Conservation (phyloP, 2,113 vertebrate species). For the Nematolebias whitei region DNA sequence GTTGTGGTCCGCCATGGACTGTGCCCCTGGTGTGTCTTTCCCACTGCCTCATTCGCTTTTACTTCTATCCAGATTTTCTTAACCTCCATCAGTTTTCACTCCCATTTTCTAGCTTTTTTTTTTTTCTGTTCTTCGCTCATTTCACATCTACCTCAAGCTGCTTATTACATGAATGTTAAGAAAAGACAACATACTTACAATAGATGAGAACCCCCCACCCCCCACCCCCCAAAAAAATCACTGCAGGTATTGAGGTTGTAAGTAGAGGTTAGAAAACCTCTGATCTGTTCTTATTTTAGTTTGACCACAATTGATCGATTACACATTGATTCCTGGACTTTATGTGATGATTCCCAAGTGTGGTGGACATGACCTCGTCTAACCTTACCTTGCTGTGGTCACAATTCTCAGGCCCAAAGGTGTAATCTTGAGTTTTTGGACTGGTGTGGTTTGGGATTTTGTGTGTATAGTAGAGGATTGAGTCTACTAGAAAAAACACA, state of each 20-base stretch:
- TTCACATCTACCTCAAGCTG: slow-evolving; percentile 1
- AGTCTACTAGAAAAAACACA: slow-evolving; percentile 77
- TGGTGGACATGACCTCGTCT: slow-evolving; percentile 50
- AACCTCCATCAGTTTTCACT: slow-evolving; percentile 22
- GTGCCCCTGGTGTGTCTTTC: slow-evolving; percentile 48
- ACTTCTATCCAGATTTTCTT: slow-evolving; percentile 36
- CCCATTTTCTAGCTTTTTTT: not conserved
- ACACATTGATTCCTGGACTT: slow-evolving; percentile 24
- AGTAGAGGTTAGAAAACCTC: slow-evolving; percentile 28
- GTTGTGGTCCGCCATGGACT: slow-evolving; percentile 43
- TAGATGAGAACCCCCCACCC: slow-evolving; percentile 22
- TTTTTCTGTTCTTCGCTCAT: not conserved
- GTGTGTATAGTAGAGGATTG: slow-evolving; percentile 59
- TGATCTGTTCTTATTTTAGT: slow-evolving; percentile 16
- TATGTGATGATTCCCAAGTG: slow-evolving; percentile 10
- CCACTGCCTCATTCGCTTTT: slow-evolving; percentile 53
- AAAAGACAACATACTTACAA: slow-evolving; percentile 1
- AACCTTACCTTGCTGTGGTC: slow-evolving; percentile 63
- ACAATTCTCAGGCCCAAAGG: slow-evolving; percentile 53
- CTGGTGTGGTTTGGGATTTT: slow-evolving; percentile 72
- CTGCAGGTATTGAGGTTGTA: slow-evolving; percentile 11
- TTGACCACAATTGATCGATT: slow-evolving; percentile 45
- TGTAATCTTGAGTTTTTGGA: slow-evolving; percentile 53
- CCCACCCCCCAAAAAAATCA: slow-evolving; percentile 28
- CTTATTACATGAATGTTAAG: not conserved